Percentiles rank a stretch among this genome's conserved stretches.
These are phyloP conservation scores for Caenorhabditis uteleia DNA, from an alignment of 2,888 invertebrate genomes.

Conservation along the genomic window DNA sequence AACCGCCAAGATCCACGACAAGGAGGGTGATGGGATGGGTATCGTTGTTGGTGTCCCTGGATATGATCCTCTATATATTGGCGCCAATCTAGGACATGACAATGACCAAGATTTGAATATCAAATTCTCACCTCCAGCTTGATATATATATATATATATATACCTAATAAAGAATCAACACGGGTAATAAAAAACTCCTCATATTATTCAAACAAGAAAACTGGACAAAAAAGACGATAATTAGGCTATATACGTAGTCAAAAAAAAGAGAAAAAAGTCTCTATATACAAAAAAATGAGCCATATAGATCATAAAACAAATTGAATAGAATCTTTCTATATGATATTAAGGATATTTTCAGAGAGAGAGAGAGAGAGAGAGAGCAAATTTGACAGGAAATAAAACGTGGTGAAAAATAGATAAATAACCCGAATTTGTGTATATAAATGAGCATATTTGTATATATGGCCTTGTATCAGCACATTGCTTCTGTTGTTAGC, in stretches of 20 bases:
- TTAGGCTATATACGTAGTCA: neutral
- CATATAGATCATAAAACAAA: too few species aligned
- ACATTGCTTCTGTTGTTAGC: constrained; percentile 36
- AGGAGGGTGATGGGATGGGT: constrained; percentile 43
- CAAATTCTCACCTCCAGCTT: constrained; percentile 33
- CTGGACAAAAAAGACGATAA: neutral
- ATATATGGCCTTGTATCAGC: too few species aligned
- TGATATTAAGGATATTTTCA: neutral
- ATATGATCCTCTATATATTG: constrained; percentile 48
- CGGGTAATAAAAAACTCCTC: neutral
- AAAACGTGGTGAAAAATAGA: constrained; percentile 1
- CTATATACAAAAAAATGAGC: too few species aligned
- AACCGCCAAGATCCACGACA: constrained; percentile 41
- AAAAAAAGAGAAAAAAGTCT: constrained; percentile 1
- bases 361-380: constrained; percentile 6
- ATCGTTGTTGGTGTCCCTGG: constrained; percentile 51
- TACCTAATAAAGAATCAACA: neutral
- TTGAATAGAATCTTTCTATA: too few species aligned
- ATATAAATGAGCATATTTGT: too few species aligned
- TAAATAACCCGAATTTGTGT: neutral
- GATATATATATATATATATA: neutral
- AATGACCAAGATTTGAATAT: constrained; percentile 36
- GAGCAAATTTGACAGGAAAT: constrained; percentile 2
- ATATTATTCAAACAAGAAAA: neutral
- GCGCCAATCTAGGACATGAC: constrained; percentile 39